Conservation (phyloP, 2,888 invertebrate genomes). For the Megastigmus dorsalis region DNA sequence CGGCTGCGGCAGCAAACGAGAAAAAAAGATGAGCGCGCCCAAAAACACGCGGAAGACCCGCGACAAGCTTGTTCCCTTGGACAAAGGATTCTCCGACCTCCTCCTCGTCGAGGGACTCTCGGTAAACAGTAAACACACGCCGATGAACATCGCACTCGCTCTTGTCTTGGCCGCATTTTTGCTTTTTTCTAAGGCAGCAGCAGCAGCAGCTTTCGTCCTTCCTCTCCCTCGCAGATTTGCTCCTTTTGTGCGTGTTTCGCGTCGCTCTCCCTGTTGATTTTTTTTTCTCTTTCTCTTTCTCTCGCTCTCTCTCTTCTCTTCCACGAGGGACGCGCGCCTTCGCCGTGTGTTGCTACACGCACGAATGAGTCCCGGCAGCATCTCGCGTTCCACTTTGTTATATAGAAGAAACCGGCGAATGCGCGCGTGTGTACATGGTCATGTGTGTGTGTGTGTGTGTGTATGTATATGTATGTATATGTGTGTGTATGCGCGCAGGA, state of each 20-base stretch:
- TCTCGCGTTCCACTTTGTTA: constrained; percentile 41
- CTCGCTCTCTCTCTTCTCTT: background rate
- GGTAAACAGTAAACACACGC: too few species aligned
- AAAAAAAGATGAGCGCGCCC: too few species aligned
- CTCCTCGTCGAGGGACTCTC: too few species aligned
- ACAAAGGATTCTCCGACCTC: background rate
- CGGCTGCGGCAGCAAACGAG: too few species aligned
- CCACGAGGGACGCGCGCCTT: background rate
- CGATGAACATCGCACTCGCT: too few species aligned
- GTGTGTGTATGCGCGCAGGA: background rate
- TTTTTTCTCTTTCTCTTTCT: background rate
- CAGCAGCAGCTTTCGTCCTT: background rate
- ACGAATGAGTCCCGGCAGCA: constrained; percentile 13
- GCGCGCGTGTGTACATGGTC: too few species aligned
- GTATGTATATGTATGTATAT: too few species aligned
- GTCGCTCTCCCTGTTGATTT: background rate
- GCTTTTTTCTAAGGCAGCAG: too few species aligned
- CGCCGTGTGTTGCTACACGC: constrained; percentile 18
- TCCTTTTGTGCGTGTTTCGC: constrained; percentile 14
- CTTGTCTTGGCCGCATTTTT: too few species aligned
- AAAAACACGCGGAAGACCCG: background rate
- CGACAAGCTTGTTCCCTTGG: too few species aligned
- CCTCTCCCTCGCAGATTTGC: background rate
- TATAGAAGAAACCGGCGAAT: constrained; percentile 22
- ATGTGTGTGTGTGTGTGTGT: too few species aligned